phyloP scores from a whole-genome alignment of 2,113 vertebrate genomes.

The Eulemur rufifrons region DNA sequence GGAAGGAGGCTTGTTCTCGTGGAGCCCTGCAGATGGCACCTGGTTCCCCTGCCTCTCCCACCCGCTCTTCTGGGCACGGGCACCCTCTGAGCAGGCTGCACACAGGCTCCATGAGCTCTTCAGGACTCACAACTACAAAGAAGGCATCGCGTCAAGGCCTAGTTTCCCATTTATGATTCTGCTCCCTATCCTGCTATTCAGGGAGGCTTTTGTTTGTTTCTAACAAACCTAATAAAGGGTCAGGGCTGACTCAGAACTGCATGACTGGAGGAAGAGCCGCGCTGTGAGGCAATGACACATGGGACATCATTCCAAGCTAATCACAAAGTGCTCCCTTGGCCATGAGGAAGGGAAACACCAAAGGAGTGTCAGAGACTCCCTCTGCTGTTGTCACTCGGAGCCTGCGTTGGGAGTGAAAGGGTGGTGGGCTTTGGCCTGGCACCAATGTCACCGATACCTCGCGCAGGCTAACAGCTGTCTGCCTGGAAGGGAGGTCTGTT shows the following conservation, averaged over 20 bases:
- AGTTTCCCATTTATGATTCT: constrained; percentile 67
- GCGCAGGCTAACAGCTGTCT: constrained; percentile 50
- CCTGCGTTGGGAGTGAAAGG: constrained; percentile 61
- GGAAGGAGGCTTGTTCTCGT: background rate
- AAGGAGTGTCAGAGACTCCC: constrained; percentile 41
- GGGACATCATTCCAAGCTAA: constrained; percentile 75
- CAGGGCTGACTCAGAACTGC: constrained; percentile 62
- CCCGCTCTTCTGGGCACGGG: fast-evolving
- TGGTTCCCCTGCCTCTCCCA: background rate
- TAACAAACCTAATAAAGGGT: constrained; percentile 63
- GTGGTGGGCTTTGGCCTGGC: constrained; percentile 68
- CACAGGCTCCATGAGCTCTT: constrained; percentile 55
- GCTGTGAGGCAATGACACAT: constrained; percentile 58
- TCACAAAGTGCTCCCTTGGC: constrained; percentile 69
- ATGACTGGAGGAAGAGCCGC: constrained; percentile 53
- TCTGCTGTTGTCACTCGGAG: constrained; percentile 75
- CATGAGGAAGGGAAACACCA: constrained; percentile 61
- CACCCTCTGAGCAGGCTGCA: background rate
- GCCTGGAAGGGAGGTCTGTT: constrained; percentile 58
- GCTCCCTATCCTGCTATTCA: constrained; percentile 37
- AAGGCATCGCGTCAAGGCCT: constrained; percentile 68
- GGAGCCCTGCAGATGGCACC: too few species aligned
- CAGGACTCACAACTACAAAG: constrained; percentile 52
- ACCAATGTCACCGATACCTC: constrained; percentile 58
- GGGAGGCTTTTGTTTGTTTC: background rate